A percentile compares a stretch with the other conserved stretches of the same genome.
These are phyloP conservation scores for Cheirogaleus major DNA, from an alignment of 2,797 vertebrate genomes.

Conservation along the genomic window DNA sequence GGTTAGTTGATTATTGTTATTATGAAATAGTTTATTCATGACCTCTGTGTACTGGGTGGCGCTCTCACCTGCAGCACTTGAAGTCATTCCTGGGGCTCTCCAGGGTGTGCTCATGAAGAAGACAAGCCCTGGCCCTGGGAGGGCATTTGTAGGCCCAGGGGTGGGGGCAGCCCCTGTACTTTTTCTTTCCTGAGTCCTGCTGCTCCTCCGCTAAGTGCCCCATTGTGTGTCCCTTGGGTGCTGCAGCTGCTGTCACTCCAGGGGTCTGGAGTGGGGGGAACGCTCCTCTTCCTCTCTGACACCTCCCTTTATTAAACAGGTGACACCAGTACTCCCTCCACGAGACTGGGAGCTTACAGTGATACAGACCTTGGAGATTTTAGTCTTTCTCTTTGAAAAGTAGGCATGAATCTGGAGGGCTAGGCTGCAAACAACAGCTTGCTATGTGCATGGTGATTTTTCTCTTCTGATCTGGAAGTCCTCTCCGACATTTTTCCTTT, in stretches of 20 bases:
- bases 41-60: not conserved
- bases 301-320: not conserved
- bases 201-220: not conserved
- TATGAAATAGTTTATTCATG: not conserved
- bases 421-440: not conserved
- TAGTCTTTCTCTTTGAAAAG: not conserved
- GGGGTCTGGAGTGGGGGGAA: not conserved
- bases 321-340: not conserved
- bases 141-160: not conserved
- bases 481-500: not conserved
- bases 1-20: not conserved
- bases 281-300: not conserved
- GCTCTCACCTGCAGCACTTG: not conserved
- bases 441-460: not conserved
- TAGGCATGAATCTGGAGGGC: accelerated
- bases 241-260: not conserved
- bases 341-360: not conserved
- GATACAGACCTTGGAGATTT: not conserved
- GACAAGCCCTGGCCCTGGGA: not conserved
- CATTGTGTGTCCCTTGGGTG: no score
- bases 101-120: not conserved
- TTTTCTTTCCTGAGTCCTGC: not conserved
- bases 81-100: not conserved
- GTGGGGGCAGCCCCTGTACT: no score
- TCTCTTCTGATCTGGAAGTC: not conserved